These are phyloP conservation scores for Coilia nasus DNA, from an alignment of 2,797 vertebrate species.

Conservation along the genomic window DNA sequence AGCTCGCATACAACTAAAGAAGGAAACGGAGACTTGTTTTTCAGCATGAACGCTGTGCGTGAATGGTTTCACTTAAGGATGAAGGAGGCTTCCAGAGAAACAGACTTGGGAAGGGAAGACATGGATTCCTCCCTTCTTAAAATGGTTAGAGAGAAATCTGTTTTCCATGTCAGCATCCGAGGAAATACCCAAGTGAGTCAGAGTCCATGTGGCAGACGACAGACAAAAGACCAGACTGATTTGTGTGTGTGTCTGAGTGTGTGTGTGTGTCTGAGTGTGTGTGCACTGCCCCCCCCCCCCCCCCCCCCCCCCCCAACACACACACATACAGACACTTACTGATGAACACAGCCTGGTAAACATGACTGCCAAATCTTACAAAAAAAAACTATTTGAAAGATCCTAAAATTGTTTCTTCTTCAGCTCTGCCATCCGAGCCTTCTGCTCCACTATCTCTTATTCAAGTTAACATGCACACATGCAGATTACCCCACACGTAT, in stretches of 20 bases:
- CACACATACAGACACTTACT: slow-evolving; percentile 10
- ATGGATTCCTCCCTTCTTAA: slow-evolving; percentile 27
- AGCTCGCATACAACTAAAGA: neutral
- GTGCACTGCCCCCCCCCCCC: too few species aligned
- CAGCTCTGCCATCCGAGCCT: neutral
- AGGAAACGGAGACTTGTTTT: slow-evolving; percentile 22
- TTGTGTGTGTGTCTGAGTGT: too few species aligned
- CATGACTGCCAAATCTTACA: neutral
- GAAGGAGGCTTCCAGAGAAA: slow-evolving; percentile 21
- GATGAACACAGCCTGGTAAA: neutral
- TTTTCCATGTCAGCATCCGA: slow-evolving; percentile 14
- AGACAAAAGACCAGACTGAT: slow-evolving; percentile 21
- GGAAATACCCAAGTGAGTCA: slow-evolving; percentile 23
- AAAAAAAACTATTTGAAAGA: neutral
- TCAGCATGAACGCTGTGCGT: neutral
- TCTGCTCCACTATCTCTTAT: neutral
- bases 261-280: neutral
- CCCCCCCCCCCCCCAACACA: too few species aligned
- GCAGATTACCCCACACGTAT: neutral
- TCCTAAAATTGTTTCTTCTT: neutral
- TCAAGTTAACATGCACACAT: slow-evolving; percentile 23
- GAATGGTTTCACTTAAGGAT: slow-evolving; percentile 29
- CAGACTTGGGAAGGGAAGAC: slow-evolving; percentile 6
- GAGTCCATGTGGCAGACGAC: slow-evolving; percentile 24
- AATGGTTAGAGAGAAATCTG: slow-evolving; percentile 16